A percentile compares a stretch with the other conserved stretches of the same genome.
phyloP scores from a whole-genome alignment of 2,888 invertebrate species.

The Thyatira batis region DNA sequence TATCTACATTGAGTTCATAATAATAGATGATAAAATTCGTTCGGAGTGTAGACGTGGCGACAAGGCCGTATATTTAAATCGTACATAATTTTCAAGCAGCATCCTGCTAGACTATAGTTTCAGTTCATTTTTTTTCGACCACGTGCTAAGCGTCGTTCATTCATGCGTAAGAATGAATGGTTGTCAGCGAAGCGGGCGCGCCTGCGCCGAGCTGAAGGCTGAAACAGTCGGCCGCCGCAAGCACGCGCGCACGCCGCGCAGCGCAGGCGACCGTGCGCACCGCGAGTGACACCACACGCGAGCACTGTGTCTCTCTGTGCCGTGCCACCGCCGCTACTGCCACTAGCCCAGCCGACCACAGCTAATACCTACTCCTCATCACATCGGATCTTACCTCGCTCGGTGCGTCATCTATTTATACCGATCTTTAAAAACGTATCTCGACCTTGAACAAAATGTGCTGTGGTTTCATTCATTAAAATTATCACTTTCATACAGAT shows the following conservation, averaged over 20 bases:
- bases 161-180: conserved; percentile 75
- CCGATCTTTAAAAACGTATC: conserved; percentile 38
- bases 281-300: conserved; percentile 39
- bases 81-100: conserved; percentile 1
- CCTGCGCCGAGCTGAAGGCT: conserved; percentile 40
- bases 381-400: conserved; percentile 52
- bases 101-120: conserved; percentile 42
- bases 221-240: conserved; percentile 68
- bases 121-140: conserved; percentile 60
- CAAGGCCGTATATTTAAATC: too few relatives aligned
- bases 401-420: conserved; percentile 69
- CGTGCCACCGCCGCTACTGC: conserved; percentile 42
- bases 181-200: conserved; percentile 24
- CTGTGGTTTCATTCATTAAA: conserved; percentile 58
- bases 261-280: conserved; percentile 43
- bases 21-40: not conserved
- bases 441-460: conserved; percentile 58
- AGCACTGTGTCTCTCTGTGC: conserved; percentile 22
- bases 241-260: conserved; percentile 68
- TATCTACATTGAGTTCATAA: not conserved
- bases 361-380: conserved; percentile 26
- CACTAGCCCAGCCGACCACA: conserved; percentile 9
- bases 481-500: conserved; percentile 43
- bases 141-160: conserved; percentile 68
- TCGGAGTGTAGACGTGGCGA: not conserved